A percentile compares a stretch with the other conserved stretches of the same genome.
Conservation (phyloP, 1,140 invertebrate genomes). For the Cydia strobilella region DNA sequence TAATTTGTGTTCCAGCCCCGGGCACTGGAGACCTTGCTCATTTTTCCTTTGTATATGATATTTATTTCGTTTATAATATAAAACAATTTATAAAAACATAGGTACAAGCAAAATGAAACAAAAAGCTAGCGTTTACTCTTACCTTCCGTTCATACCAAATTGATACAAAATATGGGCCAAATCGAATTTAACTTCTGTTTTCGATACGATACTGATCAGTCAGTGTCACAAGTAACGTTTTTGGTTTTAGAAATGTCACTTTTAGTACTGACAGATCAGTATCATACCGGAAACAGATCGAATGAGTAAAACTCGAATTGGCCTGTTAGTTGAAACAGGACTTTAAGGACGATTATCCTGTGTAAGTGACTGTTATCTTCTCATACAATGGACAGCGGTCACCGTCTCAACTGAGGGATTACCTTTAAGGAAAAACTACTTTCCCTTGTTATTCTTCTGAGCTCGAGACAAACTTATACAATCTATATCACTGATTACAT, state of each 20-base stretch:
- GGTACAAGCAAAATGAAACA: neutral
- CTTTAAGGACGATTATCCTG: neutral
- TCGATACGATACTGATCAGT: no score
- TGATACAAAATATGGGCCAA: neutral
- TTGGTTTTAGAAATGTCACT: no score
- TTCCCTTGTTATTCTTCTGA: conserved; percentile 7
- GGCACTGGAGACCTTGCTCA: no score
- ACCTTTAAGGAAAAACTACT: conserved; percentile 13
- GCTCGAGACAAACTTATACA: neutral
- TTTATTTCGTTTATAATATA: no score
- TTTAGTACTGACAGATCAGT: no score
- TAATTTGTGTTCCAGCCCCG: no score
- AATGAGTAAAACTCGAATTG: no score
- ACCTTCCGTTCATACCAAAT: neutral
- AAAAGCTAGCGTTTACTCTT: neutral
- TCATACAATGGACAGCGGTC: neutral
- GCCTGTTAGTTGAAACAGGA: neutral
- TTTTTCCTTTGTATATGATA: no score
- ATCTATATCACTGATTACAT: neutral
- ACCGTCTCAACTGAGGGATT: neutral
- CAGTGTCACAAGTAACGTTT: no score
- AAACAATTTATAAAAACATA: no score
- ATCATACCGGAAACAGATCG: no score
- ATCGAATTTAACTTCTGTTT: no score
- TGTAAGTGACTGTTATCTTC: neutral